Evolutionary conservation across 2,797 vertebrate genomes (phyloP), one percentile per base, ranked within the genome.

Genomic region (Rhinogobio ventralis): DNA sequence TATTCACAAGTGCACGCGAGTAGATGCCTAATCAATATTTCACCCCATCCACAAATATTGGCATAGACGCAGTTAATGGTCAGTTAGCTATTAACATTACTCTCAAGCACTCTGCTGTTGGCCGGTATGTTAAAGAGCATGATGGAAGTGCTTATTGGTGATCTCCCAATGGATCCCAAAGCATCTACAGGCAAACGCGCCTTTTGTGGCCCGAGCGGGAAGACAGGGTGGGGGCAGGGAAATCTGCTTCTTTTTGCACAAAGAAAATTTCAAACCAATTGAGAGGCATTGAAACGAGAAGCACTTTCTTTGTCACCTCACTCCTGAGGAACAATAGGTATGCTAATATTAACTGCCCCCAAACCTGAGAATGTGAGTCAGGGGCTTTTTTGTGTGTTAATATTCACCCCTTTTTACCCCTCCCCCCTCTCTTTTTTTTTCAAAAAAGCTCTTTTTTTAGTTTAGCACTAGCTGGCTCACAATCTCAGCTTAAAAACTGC

Each of bases 281-380:
- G 83, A 93, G 90, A 90, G 88, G 90, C 89, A 91, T 92, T 94
- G 91, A 91, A 91, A 93, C 86, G 90, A 91, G 91, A 94, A 93
- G 91, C 91, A 88, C 91, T 92, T 91, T 90, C 93, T 93, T 94
- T 95, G 93, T 94, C 93, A 91, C 90, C 90, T 92, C 92, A 86
- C 86, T 92, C 80, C 89, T 78, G 79, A 81, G 75, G 88, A 89
- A 94, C 93, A 95, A 95, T 93, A 74, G 81, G 51, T 91, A 95
- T 95, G 94, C 91, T 94, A 95, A 95, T 95, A 91, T 90, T 82
- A 92, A 90, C 90, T 46, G 86, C 89, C 90, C 86, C 79, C 86
- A 87, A 92, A 91, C 89, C 87, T 89, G 87, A 92, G 91, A 89
- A 92, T 89, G 87, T 87, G 91, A 82, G 89, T 87, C 85, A 85